These are phyloP conservation scores for Stercorarius parasiticus DNA, from an alignment of 2,113 vertebrate genomes.

Conservation along the genomic window DNA sequence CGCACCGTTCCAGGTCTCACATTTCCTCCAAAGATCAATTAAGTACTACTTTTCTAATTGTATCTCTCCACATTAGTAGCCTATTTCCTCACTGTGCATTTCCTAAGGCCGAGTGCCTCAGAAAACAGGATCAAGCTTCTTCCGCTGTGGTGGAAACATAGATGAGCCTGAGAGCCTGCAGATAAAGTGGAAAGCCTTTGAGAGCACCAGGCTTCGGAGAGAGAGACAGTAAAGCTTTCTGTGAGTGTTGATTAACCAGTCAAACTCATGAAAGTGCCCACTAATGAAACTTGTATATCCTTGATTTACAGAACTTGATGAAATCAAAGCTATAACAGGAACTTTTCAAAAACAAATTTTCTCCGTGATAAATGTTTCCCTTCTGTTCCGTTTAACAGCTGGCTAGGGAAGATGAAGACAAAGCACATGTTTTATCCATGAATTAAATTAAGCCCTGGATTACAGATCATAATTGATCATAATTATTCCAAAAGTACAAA, in stretches of 20 bases:
- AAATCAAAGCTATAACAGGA: neutral
- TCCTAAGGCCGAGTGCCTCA: neutral
- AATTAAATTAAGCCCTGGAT: slow-evolving; percentile 49
- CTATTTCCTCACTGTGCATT: neutral
- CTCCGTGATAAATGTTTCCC: neutral
- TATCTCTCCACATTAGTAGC: neutral
- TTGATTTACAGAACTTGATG: neutral
- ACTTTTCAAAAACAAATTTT: neutral
- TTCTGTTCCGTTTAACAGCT: slow-evolving; percentile 36
- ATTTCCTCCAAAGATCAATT: neutral
- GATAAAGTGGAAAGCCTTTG: neutral
- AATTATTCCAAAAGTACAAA: slow-evolving; percentile 22
- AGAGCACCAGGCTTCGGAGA: neutral
- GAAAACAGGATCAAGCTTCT: neutral
- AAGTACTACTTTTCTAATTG: neutral
- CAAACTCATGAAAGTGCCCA: neutral
- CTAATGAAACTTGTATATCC: neutral
- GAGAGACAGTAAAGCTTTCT: neutral
- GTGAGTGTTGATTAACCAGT: neutral
- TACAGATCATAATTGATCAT: slow-evolving; percentile 16
- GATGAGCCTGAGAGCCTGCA: neutral
- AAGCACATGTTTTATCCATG: neutral
- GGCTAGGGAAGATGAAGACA: slow-evolving; percentile 12
- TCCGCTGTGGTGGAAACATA: fast-evolving
- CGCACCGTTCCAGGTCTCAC: fast-evolving